phyloP scores from a whole-genome alignment of 1,140 invertebrate species.

The Aphelinus atriplicis region DNA sequence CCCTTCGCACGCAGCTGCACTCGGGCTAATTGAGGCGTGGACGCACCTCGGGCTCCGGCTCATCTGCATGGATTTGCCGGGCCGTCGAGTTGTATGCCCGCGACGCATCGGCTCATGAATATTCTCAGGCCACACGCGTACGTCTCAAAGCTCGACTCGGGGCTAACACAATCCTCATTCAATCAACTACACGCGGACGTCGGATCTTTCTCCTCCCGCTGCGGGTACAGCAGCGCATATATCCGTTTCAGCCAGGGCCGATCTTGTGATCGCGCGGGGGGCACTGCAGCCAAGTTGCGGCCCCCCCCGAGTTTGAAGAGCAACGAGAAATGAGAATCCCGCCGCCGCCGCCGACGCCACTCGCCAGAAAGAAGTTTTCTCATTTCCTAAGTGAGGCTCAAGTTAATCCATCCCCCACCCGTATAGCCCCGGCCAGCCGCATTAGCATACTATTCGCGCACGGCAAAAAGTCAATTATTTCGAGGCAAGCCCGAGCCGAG shows the following conservation, averaged over 20 bases:
- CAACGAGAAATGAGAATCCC: conserved; percentile 13
- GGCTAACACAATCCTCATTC: too few species aligned
- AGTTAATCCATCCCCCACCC: conserved; percentile 1
- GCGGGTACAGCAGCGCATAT: too few species aligned
- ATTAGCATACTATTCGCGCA: too few species aligned
- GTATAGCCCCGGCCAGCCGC: too few species aligned
- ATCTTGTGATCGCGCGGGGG: too few species aligned
- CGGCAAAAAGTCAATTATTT: too few species aligned
- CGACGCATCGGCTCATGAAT: conserved; percentile 59
- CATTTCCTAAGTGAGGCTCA: conserved; percentile 12
- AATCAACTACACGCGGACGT: too few species aligned
- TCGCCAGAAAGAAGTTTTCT: conserved; percentile 12
- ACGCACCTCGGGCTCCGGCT: conserved; percentile 44
- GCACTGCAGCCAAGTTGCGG: too few species aligned
- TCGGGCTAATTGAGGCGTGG: conserved; percentile 63
- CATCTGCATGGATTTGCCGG: conserved; percentile 60
- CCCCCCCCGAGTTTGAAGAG: conserved; percentile 15
- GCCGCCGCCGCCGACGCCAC: background rate
- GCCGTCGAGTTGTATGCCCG: conserved; percentile 4
- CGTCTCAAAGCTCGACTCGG: too few species aligned
- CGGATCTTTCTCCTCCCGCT: too few species aligned
- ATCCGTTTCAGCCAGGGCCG: too few species aligned
- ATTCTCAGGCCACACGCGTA: conserved; percentile 46
- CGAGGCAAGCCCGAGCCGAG: too few species aligned
- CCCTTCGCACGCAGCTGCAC: conserved; percentile 43